These are phyloP conservation scores for Cavia porcellus DNA, from an alignment of 2,113 vertebrate genomes.

Conservation along the genomic window DNA sequence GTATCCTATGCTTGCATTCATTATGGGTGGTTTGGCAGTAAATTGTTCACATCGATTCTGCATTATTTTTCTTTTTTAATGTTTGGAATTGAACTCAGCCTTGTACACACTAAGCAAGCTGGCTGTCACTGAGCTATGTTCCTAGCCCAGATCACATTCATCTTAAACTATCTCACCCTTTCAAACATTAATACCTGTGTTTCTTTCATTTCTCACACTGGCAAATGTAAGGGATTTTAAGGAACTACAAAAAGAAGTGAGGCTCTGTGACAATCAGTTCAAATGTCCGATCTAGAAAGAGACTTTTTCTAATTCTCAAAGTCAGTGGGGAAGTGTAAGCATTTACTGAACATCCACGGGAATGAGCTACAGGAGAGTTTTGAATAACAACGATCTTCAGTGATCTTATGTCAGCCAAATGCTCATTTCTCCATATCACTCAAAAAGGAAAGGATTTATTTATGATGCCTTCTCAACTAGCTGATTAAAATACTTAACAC, in stretches of 20 bases:
- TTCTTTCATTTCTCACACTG: not conserved
- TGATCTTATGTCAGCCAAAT: not conserved
- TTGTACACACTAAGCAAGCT: not conserved
- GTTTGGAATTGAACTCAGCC: not conserved
- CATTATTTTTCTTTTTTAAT: not conserved
- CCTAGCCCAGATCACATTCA: not conserved
- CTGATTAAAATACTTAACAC: constrained; percentile 33
- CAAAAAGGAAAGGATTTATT: not conserved
- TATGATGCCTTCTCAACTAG: not conserved
- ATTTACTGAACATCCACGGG: not conserved
- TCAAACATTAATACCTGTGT: not conserved
- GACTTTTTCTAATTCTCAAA: constrained; percentile 38
- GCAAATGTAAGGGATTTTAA: not conserved
- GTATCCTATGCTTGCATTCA: not conserved
- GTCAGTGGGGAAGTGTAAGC: not conserved
- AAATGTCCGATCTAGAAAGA: not conserved
- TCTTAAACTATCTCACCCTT: not conserved
- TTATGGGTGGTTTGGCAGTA: not conserved
- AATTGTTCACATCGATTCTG: not conserved
- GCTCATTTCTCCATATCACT: constrained; percentile 41
- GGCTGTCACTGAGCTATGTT: not conserved
- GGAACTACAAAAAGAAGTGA: not conserved
- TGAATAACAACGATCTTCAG: constrained; percentile 51
- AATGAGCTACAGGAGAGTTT: not conserved
- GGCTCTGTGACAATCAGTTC: not conserved